These are phyloP conservation scores for Sorex araneus DNA, from an alignment of 2,113 vertebrate genomes.

Conservation along the genomic window DNA sequence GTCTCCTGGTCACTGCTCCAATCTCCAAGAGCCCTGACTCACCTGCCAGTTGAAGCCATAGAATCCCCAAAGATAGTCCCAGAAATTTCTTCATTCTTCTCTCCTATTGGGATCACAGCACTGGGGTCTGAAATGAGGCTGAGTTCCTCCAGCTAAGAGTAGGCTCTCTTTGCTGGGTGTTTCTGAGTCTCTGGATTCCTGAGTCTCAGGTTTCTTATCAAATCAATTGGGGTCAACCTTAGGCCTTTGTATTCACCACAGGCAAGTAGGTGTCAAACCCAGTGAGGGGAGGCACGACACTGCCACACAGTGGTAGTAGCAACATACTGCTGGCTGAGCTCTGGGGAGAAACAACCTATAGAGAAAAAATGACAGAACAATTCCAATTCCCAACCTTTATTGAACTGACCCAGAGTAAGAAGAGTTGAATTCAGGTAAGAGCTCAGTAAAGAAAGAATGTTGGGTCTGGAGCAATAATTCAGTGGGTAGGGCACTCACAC, in stretches of 20 bases:
- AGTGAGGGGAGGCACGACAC: background rate
- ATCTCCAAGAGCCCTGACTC: background rate
- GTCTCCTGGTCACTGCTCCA: background rate
- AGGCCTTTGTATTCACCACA: background rate
- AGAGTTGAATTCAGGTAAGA: background rate
- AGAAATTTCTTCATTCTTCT: conserved; percentile 54
- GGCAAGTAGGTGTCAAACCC: background rate
- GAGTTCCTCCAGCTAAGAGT: background rate
- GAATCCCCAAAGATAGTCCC: background rate
- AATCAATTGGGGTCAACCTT: background rate
- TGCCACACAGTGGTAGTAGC: conserved; percentile 23
- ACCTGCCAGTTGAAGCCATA: conserved; percentile 55
- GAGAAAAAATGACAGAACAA: background rate
- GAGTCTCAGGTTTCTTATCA: background rate
- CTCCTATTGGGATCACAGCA: background rate
- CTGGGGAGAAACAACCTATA: accelerated
- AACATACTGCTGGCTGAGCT: background rate
- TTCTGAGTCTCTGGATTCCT: background rate
- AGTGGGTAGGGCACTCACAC: too few species aligned
- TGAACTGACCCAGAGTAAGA: background rate
- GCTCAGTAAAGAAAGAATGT: background rate
- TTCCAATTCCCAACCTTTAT: background rate
- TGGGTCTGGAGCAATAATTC: too few species aligned
- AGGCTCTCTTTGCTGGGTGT: background rate
- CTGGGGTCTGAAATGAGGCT: background rate